These are phyloP conservation scores for Speoplatyrhinus poulsoni DNA, from an alignment of 2,113 vertebrate species.

Conservation along the genomic window DNA sequence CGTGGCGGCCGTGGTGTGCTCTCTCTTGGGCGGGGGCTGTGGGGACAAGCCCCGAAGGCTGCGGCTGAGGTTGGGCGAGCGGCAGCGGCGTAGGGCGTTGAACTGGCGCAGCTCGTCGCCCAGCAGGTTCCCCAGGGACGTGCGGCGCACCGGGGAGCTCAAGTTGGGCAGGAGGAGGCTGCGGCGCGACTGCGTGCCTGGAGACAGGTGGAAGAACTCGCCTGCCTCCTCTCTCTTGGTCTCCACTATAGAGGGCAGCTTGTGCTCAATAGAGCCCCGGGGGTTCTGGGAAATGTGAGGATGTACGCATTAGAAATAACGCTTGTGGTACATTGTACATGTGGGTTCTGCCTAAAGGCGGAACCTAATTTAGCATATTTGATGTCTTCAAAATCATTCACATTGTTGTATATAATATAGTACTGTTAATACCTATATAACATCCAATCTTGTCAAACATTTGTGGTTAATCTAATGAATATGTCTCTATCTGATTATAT, in stretches of 20 bases:
- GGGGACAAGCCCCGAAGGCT: conserved; percentile 72
- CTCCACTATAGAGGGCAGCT: conserved; percentile 83
- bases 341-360: no score
- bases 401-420: no score
- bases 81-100: conserved; percentile 80
- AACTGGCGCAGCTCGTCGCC: conserved; percentile 88
- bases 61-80: conserved; percentile 78
- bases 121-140: conserved; percentile 86
- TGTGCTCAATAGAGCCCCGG: conserved; percentile 75
- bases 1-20: conserved; percentile 26
- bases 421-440: no score
- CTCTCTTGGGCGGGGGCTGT: conserved; percentile 55
- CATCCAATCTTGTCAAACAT: no score
- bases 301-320: background rate
- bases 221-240: conserved; percentile 68
- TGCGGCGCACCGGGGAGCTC: conserved; percentile 77
- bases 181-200: conserved; percentile 68
- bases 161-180: conserved; percentile 85
- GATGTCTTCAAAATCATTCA: no score
- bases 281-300: conserved; percentile 56
- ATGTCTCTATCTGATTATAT: background rate
- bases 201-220: conserved; percentile 77
- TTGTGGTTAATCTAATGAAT: no score
- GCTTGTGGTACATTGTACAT: no score
- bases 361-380: no score